Evolutionary conservation across 2,797 vertebrate species (phyloP), one percentile per base, ranked within the genome.

Genomic region (Anas georgica): DNA sequence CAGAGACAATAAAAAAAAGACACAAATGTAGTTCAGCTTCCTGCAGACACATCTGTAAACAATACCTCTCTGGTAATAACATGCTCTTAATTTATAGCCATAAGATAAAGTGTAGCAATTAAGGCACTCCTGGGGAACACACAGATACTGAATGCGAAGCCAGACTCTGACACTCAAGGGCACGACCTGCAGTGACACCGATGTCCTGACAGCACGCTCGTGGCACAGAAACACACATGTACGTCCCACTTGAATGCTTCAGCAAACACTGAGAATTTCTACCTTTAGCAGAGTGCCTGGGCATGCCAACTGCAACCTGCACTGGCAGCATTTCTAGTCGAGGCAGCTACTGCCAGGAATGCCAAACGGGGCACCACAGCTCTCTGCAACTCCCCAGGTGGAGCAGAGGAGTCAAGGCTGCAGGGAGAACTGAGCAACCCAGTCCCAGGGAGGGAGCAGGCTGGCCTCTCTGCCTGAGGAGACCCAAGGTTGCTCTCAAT

Each of bases 21-120:
- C 0, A 1, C 1, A 5, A 39, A 50, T 1, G 1, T 58, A 67
- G 31, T 1, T 67, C 26, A 54, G 33, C 18, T 82, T 83, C 73
- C 52, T 41, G 35, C 60, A 82, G 58, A 70, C 26, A 67, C 5
- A 62, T 29, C 29, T 78, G 66, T 46, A 67, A 95, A 76, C 3
- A 33, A 67, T 4, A 74, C 3, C 25, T 54, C 31, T 26, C 31
- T 11, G 10, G 39, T 45, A 70, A 64, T 89, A 91, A 46, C 1
- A 67, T 2, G 9, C 4, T 56, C 3, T 77, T 55, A 25, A 73
- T 33, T 82, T 68, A 50, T 2, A 83, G 37, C 46, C 79, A 58
- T 10, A 74, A 80, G 12, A 29, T 64, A 43, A 83, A 78, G 12
- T 31, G 25, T 0, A 91, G 70, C 25, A 84, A 45, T 29, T 2